Evolutionary conservation across 2,113 vertebrate genomes (phyloP).

Genomic region (Megaptera novaeangliae): DNA sequence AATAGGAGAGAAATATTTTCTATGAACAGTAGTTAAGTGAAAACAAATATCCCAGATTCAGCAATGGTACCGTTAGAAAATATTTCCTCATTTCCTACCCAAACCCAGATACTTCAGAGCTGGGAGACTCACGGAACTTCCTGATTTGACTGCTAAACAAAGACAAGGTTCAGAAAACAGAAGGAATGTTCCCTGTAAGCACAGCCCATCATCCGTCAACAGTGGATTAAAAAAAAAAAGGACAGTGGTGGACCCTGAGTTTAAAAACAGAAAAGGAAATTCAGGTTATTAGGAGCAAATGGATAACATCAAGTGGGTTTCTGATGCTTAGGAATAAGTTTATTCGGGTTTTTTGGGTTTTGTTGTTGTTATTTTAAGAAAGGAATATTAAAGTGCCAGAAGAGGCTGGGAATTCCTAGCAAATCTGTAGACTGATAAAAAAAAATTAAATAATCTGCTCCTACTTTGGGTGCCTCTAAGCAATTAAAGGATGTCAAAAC

Average conservation of each 20-base stretch:
- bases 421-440: not conserved
- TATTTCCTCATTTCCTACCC: not conserved
- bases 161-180: not conserved
- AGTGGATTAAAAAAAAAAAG: not conserved
- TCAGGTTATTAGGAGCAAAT: not conserved
- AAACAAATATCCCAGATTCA: not conserved
- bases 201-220: not conserved
- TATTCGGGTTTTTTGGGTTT: not conserved
- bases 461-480: not conserved
- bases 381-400: not conserved
- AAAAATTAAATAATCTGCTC: not conserved
- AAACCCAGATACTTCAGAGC: not conserved
- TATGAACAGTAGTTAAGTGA: not conserved
- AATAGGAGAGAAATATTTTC: not conserved
- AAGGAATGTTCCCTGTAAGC: not conserved
- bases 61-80: not conserved
- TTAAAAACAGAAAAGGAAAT: not conserved
- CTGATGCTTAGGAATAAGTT: not conserved
- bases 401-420: not conserved
- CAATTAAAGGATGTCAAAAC: not conserved
- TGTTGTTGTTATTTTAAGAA: not conserved
- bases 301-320: not conserved
- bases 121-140: not conserved
- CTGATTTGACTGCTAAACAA: not conserved
- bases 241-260: not conserved